phyloP scores from a whole-genome alignment of 1,140 invertebrate species.

The Heliconius himera region DNA sequence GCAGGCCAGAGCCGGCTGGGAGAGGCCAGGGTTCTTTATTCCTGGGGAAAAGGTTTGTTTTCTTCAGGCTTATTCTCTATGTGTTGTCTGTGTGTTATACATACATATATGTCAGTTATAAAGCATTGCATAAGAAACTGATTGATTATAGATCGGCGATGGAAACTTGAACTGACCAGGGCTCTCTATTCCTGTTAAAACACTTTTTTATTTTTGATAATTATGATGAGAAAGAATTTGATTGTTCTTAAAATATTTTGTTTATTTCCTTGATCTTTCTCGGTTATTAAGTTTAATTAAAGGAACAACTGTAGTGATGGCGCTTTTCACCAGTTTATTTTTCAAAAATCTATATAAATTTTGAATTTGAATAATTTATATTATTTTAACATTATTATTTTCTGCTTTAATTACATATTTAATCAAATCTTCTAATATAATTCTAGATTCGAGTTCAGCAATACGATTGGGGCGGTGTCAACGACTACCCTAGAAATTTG shows the following conservation, averaged over 20 bases:
- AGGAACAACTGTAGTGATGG: no score
- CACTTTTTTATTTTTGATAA: not conserved
- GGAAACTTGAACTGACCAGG: no score
- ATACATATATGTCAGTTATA: no score
- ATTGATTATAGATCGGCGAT: no score
- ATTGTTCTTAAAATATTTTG: not conserved
- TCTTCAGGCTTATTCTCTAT: not conserved
- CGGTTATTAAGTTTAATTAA: no score
- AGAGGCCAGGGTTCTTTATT: constrained; percentile 88
- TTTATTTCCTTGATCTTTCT: no score
- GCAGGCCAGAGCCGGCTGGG: constrained; percentile 93
- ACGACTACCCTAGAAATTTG: constrained; percentile 85
- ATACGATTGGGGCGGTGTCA: constrained; percentile 93
- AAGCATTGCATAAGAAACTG: no score
- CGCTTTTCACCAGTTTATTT: no score
- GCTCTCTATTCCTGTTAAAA: no score
- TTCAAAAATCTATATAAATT: no score
- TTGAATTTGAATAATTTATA: not conserved
- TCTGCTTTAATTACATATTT: not conserved
- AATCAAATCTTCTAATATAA: not conserved
- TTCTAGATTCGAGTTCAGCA: constrained; percentile 69
- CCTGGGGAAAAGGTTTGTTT: constrained; percentile 71
- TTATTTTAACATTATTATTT: not conserved
- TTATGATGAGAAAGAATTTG: not conserved
- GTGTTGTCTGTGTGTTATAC: no score